Conservation (phyloP, 2,797 vertebrate species). For the Microhierax caerulescens region DNA sequence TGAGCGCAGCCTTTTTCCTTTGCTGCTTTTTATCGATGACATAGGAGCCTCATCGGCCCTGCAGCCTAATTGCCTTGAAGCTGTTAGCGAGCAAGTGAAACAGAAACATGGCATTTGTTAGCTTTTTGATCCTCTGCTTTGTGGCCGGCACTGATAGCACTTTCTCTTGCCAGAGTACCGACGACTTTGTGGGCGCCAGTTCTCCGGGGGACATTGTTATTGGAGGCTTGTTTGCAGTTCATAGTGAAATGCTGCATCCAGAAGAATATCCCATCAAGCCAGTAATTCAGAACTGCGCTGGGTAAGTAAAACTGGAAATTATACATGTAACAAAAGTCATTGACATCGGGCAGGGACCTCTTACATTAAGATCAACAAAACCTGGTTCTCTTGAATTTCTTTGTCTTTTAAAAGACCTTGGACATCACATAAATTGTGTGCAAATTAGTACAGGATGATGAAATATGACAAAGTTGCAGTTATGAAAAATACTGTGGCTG, state of each 20-base stretch:
- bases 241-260: slow-evolving; percentile 70
- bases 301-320: slow-evolving; percentile 75
- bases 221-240: slow-evolving; percentile 85
- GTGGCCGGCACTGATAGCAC: not conserved
- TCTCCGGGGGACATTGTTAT: slow-evolving; percentile 82
- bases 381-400: not conserved
- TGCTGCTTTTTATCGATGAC: slow-evolving; percentile 61
- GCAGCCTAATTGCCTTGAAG: slow-evolving; percentile 8
- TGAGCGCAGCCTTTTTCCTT: not conserved
- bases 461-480: not conserved
- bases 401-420: not conserved
- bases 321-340: not conserved
- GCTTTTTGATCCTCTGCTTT: slow-evolving; percentile 50
- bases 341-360: not conserved
- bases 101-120: slow-evolving; percentile 64
- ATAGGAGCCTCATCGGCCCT: not conserved
- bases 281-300: slow-evolving; percentile 72
- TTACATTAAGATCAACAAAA: not conserved
- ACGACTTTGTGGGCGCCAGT: slow-evolving; percentile 60
- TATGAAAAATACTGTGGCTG: not conserved
- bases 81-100: slow-evolving; percentile 25
- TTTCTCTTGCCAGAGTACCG: slow-evolving; percentile 66
- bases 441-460: not conserved
- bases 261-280: slow-evolving; percentile 66
- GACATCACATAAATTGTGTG: rapidly evolving